Evolutionary conservation across 2,113 vertebrate species (phyloP), one percentile per base, ranked within the genome.

Genomic region (Colistium nudipinnis): DNA sequence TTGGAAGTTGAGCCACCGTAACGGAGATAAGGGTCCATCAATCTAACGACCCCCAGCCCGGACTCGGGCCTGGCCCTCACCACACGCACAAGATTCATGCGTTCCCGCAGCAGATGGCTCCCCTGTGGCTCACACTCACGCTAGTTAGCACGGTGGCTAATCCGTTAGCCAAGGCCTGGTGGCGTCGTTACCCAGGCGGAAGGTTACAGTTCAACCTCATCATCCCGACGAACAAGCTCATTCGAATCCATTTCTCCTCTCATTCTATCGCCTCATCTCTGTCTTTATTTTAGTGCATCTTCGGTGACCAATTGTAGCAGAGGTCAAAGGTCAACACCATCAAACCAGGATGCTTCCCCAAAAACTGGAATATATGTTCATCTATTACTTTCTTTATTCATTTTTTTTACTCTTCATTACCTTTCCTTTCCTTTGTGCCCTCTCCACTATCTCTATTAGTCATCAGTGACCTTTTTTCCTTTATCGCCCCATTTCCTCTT

Each of bases 81-180:
- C 4, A 17, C 36, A 61, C 64, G 47, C 19, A 24, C 55, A 62
- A 70, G n/a, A n/a, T 60, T 67, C 70, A 74, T 70, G 55, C 55
- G 30, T n/a, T 22, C 16, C 8, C 38, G 14, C 2, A 59, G 7
- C 25, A n/a, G 62, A 78, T 55, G 62, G 41, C 66, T 78, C 70
- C 66, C 75, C 38, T 8, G 62, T 63, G 70, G 62, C 65, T 62
- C 53, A 22, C 49, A 25, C 68, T 22, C 48, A 6, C 3, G 27
- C 59, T 43, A 44, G 64, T 61, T 84, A 84, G 69, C 65, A 44
- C 33, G 2, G 51, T 25, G 69, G 77, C 74, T 84, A 77, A 74
- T 68, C 74, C 13, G 38, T 67, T 67, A 81, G 65, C 74, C 16
- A 9, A 44, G 45, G 24, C 62, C 20, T 48, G 0, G 35, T 0